Conservation (phyloP, 2,113 vertebrate genomes). For the Cyrtonyx montezumae region DNA sequence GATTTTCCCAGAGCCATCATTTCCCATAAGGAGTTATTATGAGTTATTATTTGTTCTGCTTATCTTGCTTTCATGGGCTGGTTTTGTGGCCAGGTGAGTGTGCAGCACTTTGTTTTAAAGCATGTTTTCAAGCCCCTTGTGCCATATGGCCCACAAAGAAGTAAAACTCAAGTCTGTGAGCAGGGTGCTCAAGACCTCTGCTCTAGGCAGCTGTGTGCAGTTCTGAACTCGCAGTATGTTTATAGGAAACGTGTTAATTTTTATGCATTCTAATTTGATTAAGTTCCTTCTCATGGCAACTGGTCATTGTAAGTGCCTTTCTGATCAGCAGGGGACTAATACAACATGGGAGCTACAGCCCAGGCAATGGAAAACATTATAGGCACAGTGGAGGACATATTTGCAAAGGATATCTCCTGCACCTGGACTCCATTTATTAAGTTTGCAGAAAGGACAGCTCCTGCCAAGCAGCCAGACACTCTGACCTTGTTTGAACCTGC, state of each 20-base stretch:
- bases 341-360: not conserved
- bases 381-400: not conserved
- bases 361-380: not conserved
- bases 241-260: not conserved
- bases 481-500: slow-evolving; percentile 69
- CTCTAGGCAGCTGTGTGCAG: slow-evolving; percentile 12
- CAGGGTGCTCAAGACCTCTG: slow-evolving; percentile 25
- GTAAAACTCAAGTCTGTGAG: slow-evolving; percentile 2
- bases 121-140: not conserved
- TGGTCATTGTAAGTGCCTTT: not conserved
- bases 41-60: slow-evolving; percentile 21
- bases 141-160: slow-evolving; percentile 29
- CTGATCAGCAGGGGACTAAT: slow-evolving; percentile 29
- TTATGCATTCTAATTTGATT: slow-evolving; percentile 26
- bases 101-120: not conserved
- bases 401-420: slow-evolving; percentile 45
- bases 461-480: slow-evolving; percentile 65
- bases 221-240: not conserved
- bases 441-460: slow-evolving; percentile 58
- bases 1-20: not conserved
- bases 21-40: not conserved
- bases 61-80: slow-evolving; percentile 43
- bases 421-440: slow-evolving; percentile 62
- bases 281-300: slow-evolving; percentile 24
- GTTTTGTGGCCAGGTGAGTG: slow-evolving; percentile 19